A percentile compares a stretch with the other conserved stretches of the same genome.
Evolutionary conservation across 2,797 vertebrate genomes (phyloP).

Genomic region (Delichon dasypus): DNA sequence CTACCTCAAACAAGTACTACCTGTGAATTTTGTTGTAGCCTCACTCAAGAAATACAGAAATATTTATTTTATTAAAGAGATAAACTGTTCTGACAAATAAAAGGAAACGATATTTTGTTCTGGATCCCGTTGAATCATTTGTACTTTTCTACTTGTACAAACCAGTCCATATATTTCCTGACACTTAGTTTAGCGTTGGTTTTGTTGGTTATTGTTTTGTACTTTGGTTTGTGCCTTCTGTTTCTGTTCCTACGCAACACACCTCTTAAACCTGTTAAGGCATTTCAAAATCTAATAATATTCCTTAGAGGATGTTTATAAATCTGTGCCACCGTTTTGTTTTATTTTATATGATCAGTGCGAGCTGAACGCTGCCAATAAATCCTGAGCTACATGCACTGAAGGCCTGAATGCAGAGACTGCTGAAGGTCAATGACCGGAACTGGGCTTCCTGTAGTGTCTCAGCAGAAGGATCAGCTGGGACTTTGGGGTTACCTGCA

Average conservation of each 20-base stretch:
- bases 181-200: neutral
- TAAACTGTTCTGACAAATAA: neutral
- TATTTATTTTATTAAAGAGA: neutral
- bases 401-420: neutral
- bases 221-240: neutral
- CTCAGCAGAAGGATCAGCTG: neutral
- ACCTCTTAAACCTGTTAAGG: neutral
- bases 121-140: neutral
- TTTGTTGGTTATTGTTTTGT: neutral
- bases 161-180: neutral
- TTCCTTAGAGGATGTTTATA: neutral
- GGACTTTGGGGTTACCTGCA: neutral
- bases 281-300: neutral
- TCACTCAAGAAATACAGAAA: neutral
- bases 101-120: neutral
- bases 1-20: neutral
- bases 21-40: neutral
- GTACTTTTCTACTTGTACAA: neutral
- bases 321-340: neutral
- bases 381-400: accelerated
- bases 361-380: neutral
- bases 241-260: neutral
- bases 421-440: neutral
- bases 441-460: neutral
- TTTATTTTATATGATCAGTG: neutral